Base-by-base conservation (phyloP, 2,113 vertebrate species). In the Corythaeola cristata region DNA sequence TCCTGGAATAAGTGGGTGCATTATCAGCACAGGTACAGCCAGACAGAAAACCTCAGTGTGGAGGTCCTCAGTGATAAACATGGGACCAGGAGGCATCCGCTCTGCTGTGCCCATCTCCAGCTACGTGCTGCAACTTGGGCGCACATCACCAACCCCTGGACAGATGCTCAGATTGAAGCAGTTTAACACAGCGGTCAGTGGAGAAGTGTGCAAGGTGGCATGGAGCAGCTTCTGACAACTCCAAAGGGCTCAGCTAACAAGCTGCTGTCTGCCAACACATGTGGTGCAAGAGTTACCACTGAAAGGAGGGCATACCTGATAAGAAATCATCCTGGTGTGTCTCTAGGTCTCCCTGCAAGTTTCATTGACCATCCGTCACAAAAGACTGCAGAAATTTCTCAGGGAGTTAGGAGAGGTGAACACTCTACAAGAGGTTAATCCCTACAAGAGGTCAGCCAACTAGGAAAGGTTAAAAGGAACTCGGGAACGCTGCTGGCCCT, bases 41-140 rank as follows among this genome's bases (percentile, higher is more conserved):
- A 21, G 37, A 45, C 5, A 32, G n/a, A 44, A 33, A 44, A 44
- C 6, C 15, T 78, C 44, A 10, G 20, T 55, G 14, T 7, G 35
- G 19, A 16, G 3, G 17, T 39, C 27, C 73, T 50, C 28, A 30
- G 21, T 6, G 12, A 47, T 13, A 41, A 68, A 83, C 3, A 2
- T 26, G 32, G 39, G 15, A 35, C 8, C 30, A 49, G 53, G 39
- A 89, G 59, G 39, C 5, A 3, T 0, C 0, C 49, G 28, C 6
- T 69, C 60, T 79, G 67, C 26, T 0, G 0, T 18, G 37, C 23
- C n/a, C 66, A 44, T 19, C 63, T 56, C 64, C 56, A 72, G 28
- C 37, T 23, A 32, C 1, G 0, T 2, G 0, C 3, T 45, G 32
- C 15, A 59, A 7, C 4, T 32, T 37, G 64, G 13, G 10, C 7